Evolutionary conservation across 2,888 invertebrate genomes (phyloP), one percentile per base, ranked within the genome.

Genomic region (Sclerodermus sp.): DNA sequence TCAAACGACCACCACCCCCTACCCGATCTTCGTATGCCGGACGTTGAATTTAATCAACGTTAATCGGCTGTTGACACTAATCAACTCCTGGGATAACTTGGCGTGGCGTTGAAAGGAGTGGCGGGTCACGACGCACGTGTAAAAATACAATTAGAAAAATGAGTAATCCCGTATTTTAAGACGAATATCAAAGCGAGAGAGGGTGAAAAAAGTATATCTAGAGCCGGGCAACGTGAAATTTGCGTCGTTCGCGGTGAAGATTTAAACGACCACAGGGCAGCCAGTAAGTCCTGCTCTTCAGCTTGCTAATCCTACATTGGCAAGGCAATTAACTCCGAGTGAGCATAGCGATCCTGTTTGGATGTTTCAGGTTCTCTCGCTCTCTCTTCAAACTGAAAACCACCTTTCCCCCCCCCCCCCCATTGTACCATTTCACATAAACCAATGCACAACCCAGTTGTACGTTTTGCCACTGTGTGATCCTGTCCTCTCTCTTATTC

Each of bases 241-340:
- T 38, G 23, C 23, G 18, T 15, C 14, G 16, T 45, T 36, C n/a
- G 23, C 5, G 39, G 12, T 23, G 18, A 36, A n/a, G 41, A 41
- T 34, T 47, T 17, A 40, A 17, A 23, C 18, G 13, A 40, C 13
- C n/a, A 32, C 45, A 55, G 42, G 45, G 23, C 8, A 23, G 8
- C 54, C 48, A 53, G 61, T 53, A 58, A 63, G 53, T 56, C 58
- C 49, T 58, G 54, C 52, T 55, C 55, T 49, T 52, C 47, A 46
- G 60, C 43, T 54, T 47, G 58, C 61, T 71, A 70, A 71, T 71
- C 68, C 68, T 58, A 63, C 71, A 70, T 71, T 66, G 68, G 67
- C 67, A 62, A 69, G 68, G 64, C 66, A 72, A 72, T 72, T 71
- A 72, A 71, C 67, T 71, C 58, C 47, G 55, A 58, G 58, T 55